A percentile compares a stretch with the other conserved stretches of the same genome.
Conservation (phyloP, 2,113 vertebrate species). For the Corydoras maculifer region DNA sequence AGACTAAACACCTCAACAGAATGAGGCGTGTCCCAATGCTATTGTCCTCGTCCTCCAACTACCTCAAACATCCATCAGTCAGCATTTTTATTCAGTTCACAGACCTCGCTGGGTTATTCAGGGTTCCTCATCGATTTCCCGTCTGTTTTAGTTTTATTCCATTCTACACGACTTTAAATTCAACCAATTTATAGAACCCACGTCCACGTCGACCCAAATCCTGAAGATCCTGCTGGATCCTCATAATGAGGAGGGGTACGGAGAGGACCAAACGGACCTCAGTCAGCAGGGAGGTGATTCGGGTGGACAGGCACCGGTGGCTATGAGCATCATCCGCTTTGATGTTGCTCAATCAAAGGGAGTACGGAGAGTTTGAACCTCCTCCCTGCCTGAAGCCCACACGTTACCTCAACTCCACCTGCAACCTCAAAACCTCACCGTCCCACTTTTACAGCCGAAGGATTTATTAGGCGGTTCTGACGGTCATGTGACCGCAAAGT, state of each 20-base stretch:
- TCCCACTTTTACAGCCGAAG: no score
- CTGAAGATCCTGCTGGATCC: conserved; percentile 3
- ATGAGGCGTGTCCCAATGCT: no score
- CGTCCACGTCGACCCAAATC: no score
- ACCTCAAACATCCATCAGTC: no score
- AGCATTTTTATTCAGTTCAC: background rate
- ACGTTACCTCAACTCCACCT: no score
- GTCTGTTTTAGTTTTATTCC: conserved; percentile 62
- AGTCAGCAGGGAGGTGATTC: conserved; percentile 18
- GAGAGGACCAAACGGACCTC: conserved; percentile 26
- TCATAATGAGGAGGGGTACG: background rate
- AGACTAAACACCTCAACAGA: no score
- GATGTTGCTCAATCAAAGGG: conserved; percentile 24
- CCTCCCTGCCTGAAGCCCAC: no score
- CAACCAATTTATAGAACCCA: conserved; percentile 61
- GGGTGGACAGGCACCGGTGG: conserved; percentile 18
- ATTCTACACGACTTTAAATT: conserved; percentile 75
- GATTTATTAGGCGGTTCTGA: no score
- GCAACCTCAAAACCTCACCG: no score
- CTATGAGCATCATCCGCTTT: conserved; percentile 13
- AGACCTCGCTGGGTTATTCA: conserved; percentile 43
- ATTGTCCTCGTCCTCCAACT: no score
- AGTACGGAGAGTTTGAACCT: conserved; percentile 12
- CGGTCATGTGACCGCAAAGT: no score
- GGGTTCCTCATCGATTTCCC: conserved; percentile 63